These are phyloP conservation scores for Drosophila aldrichi DNA, from an alignment of 2,888 invertebrate species.

Conservation along the genomic window DNA sequence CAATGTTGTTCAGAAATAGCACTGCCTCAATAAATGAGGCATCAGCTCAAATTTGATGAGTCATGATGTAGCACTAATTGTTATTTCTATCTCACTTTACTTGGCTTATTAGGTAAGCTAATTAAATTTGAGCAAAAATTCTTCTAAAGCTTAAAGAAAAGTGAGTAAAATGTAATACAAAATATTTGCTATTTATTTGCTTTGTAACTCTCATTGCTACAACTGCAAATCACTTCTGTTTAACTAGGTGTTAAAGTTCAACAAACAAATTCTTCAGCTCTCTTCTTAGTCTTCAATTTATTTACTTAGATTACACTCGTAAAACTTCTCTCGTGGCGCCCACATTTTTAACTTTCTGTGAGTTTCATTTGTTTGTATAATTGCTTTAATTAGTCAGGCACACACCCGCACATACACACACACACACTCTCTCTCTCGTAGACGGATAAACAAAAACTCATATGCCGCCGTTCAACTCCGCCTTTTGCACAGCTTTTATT, in stretches of 20 bases:
- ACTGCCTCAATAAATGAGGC: not conserved
- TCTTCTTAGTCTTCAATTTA: not conserved
- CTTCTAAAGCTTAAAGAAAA: not conserved
- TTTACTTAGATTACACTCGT: too few relatives aligned
- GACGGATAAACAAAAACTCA: constrained; percentile 16
- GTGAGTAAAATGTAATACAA: not conserved
- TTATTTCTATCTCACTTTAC: constrained; percentile 7
- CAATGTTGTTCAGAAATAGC: constrained; percentile 1
- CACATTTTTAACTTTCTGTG: constrained; percentile 32
- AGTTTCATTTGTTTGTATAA: constrained; percentile 62
- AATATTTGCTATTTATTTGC: not conserved
- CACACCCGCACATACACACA: constrained; percentile 23
- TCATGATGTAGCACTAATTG: constrained; percentile 32
- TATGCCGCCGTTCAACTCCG: constrained; percentile 22
- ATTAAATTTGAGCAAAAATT: not conserved
- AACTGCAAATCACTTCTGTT: not conserved
- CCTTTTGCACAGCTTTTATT: constrained; percentile 36
- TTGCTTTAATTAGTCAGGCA: constrained; percentile 64
- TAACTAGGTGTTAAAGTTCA: not conserved
- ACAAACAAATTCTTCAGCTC: not conserved
- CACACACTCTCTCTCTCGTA: not conserved
- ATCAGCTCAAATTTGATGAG: constrained; percentile 10
- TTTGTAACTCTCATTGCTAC: not conserved
- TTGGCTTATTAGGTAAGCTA: not conserved
- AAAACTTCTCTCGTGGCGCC: constrained; percentile 13